Percentiles rank a stretch among this genome's conserved stretches.
These are phyloP conservation scores for Physeter macrocephalus DNA, from an alignment of 2,113 vertebrate genomes.

Conservation along the genomic window DNA sequence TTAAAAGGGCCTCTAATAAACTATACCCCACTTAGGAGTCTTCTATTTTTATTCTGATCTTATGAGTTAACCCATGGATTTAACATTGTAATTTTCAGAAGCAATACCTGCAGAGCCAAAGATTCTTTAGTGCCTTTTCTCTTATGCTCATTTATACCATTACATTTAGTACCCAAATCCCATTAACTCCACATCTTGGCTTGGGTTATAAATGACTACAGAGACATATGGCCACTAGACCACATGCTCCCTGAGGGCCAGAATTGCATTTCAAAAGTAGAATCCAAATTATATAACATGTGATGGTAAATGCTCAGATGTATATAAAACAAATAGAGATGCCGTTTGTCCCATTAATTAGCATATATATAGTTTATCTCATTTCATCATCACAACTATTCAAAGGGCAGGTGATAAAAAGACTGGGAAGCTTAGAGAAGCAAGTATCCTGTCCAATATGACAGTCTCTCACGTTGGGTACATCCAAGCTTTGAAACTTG, in stretches of 20 bases:
- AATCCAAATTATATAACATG: neutral
- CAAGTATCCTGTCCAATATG: neutral
- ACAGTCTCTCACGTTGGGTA: neutral
- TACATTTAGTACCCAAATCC: neutral
- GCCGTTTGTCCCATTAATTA: neutral
- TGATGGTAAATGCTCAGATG: neutral
- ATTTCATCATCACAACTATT: neutral
- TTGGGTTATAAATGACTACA: neutral
- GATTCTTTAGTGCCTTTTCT: neutral
- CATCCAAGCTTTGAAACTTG: neutral
- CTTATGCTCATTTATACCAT: neutral
- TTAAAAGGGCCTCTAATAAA: neutral
- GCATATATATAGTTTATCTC: neutral
- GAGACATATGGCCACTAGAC: neutral
- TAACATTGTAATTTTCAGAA: neutral
- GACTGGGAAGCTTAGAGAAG: neutral
- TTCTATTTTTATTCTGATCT: constrained; percentile 1
- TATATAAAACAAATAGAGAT: neutral
- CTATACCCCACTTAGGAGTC: neutral
- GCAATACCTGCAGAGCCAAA: neutral
- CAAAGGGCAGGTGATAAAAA: neutral
- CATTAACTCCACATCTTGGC: neutral
- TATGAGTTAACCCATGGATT: neutral
- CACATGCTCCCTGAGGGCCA: neutral
- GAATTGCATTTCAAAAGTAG: neutral